Evolutionary conservation across 2,113 vertebrate genomes (phyloP), one percentile per base, ranked within the genome.

Genomic region (Jacana jacana): DNA sequence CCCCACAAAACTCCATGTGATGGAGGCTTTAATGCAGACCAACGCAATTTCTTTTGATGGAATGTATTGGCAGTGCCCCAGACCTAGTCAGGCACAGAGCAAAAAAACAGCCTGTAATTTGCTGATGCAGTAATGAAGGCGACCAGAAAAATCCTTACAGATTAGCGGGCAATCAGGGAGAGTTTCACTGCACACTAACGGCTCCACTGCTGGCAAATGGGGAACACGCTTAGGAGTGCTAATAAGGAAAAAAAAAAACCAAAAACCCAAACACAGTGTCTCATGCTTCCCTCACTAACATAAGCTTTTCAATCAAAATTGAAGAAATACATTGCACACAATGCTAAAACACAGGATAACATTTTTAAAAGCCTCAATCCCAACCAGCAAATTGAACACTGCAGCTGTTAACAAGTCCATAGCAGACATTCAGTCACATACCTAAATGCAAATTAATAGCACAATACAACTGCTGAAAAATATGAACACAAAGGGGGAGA

Each of bases 391-490:
- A 96, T 25, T 9, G 51, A 78, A 63, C 18, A 0, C 78, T 82
- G 88, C 73, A 76, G 51, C 75, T 93, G 78, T 49, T 93, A 80
- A 86, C 71, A 27, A 57, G 83, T 49, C 69, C 55, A 16, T 4
- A 79, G 91, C 35, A 81, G 80, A 31, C 44, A 48, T 2, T 71
- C 11, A 13, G 82, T 42, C 37, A 5, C 90, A 77, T 42, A 91
- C 87, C 89, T 91, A 89, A 92, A 90, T 65, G 83, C 94, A 90
- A 93, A 97, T 86, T 91, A 81, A 92, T 49, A 42, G 87, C 78
- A 75, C 14, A 13, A 13, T 17, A 66, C 30, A 91, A 87, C 68
- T 93, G 85, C 86, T 95, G 92, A 52, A 57, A 52, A 93, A 83
- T 9, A 75, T 0, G 27, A 69, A 35, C 66, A 65, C 52, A 77